phyloP scores from a whole-genome alignment of 2,888 invertebrate genomes.

The Cephonodes hylas region DNA sequence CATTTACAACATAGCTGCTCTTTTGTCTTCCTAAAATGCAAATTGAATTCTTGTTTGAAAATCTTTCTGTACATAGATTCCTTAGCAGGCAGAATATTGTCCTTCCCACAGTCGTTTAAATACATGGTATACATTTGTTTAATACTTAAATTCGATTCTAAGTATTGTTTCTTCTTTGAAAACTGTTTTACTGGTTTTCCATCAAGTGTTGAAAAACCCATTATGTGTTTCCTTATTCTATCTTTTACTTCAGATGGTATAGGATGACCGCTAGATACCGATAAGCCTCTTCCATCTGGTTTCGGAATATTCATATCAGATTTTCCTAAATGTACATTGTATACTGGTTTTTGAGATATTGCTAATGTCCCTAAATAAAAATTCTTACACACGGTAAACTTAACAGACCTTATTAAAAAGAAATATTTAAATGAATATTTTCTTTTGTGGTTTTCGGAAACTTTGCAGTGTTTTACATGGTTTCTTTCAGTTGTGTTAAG shows the following conservation, averaged over 20 bases:
- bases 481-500: conserved; percentile 67
- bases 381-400: conserved; percentile 67
- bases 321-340: conserved; percentile 71
- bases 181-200: conserved; percentile 58
- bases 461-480: conserved; percentile 48
- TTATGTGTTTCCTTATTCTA: conserved; percentile 61
- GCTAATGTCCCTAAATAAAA: conserved; percentile 72
- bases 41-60: conserved; percentile 66
- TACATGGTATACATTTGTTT: conserved; percentile 71
- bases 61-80: conserved; percentile 76
- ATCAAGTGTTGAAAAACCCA: conserved; percentile 58
- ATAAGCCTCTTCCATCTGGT: conserved; percentile 67
- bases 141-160: conserved; percentile 54
- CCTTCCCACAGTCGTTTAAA: conserved; percentile 51
- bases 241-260: conserved; percentile 62
- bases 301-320: conserved; percentile 71
- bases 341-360: conserved; percentile 73
- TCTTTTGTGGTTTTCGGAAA: conserved; percentile 44
- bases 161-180: conserved; percentile 64
- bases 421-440: conserved; percentile 70
- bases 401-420: conserved; percentile 58
- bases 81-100: conserved; percentile 53
- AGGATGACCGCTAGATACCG: conserved; percentile 58
- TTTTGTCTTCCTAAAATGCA: conserved; percentile 57
- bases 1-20: conserved; percentile 61